Conservation (phyloP, 2,113 vertebrate species). For the Petaurus breviceps region DNA sequence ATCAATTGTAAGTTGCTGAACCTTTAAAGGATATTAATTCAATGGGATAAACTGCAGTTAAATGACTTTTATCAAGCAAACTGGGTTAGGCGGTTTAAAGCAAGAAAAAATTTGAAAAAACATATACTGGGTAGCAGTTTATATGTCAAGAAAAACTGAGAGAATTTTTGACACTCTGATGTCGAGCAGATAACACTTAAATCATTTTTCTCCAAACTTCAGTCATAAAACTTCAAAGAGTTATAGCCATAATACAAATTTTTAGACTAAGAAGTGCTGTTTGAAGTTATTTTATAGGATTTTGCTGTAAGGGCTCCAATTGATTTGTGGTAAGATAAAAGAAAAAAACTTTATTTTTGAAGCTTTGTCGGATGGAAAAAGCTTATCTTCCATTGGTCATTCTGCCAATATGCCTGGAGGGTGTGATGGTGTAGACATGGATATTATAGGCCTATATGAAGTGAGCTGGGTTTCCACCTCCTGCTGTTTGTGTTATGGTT, state of each 20-base stretch:
- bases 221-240: slow-evolving; percentile 99
- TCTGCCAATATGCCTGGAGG: slow-evolving; percentile 97
- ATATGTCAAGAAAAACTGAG: slow-evolving; percentile 98
- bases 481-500: slow-evolving; percentile 97
- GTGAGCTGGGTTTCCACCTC: slow-evolving; percentile 94
- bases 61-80: slow-evolving; percentile 85
- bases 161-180: slow-evolving; percentile 97
- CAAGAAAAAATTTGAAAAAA: slow-evolving; percentile 87
- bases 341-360: slow-evolving; percentile 99
- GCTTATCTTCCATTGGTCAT: slow-evolving; percentile 98
- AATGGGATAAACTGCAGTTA: slow-evolving; percentile 85
- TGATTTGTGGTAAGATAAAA: slow-evolving; percentile 99
- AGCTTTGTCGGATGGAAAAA: slow-evolving; percentile 99
- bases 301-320: slow-evolving; percentile 99
- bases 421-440: slow-evolving; percentile 92
- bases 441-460: slow-evolving; percentile 96
- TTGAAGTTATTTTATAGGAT: slow-evolving; percentile 99
- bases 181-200: slow-evolving; percentile 99
- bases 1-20: slow-evolving; percentile 78
- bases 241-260: slow-evolving; percentile 99
- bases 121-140: slow-evolving; percentile 92
- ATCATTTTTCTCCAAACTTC: slow-evolving; percentile 99
- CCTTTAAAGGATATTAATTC: slow-evolving; percentile 87
- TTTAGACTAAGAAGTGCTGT: slow-evolving; percentile 99
- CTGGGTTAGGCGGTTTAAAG: slow-evolving; percentile 90